phyloP scores from a whole-genome alignment of 2,797 vertebrate species.

The Chiroxiphia lanceolata region DNA sequence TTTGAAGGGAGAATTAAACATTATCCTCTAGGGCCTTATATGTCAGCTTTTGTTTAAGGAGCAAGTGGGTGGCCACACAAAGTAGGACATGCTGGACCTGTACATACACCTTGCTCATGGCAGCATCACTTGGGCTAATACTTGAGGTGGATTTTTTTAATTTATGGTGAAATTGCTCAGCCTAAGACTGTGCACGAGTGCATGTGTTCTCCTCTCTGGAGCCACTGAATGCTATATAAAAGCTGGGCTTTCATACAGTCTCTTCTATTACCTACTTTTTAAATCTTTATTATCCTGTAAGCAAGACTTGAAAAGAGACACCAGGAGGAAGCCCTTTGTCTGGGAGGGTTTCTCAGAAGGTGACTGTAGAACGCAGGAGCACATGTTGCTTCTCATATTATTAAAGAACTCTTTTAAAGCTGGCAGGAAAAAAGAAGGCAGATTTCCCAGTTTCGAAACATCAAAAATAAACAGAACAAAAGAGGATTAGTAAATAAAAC shows the following conservation, averaged over 20 bases:
- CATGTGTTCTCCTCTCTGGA: not conserved
- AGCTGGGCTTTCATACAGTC: not conserved
- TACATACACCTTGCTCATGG: not conserved
- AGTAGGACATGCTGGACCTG: not conserved
- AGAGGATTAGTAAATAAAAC: constrained; percentile 18
- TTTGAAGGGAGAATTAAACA: not conserved
- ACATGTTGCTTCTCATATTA: not conserved
- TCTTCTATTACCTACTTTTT: not conserved
- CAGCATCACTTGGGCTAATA: not conserved
- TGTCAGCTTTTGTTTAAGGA: not conserved
- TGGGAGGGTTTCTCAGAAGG: not conserved
- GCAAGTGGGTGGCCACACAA: too few species aligned
- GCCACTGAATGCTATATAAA: not conserved
- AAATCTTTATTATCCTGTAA: not conserved
- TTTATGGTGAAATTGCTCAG: not conserved
- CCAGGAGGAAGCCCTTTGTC: not conserved
- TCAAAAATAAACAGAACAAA: not conserved
- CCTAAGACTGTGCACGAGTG: not conserved
- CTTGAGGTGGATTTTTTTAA: not conserved
- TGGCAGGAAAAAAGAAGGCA: not conserved
- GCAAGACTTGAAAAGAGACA: not conserved
- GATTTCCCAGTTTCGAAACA: not conserved
- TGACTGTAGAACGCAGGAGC: not conserved
- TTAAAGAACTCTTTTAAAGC: constrained; percentile 9
- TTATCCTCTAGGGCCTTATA: not conserved